phyloP scores from a whole-genome alignment of 2,113 vertebrate species.

The Mustela lutreola region DNA sequence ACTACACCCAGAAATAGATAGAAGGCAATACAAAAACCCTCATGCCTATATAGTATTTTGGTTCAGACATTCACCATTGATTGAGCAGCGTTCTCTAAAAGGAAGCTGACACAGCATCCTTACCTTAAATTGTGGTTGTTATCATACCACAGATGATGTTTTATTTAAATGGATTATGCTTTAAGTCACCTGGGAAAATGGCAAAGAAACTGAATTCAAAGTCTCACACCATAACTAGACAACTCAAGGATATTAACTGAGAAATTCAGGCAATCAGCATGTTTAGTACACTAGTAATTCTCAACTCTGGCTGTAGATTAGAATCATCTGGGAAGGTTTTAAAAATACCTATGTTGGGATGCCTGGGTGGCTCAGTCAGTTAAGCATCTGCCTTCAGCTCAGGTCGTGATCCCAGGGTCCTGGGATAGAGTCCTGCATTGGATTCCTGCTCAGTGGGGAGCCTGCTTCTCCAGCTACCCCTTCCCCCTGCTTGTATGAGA shows the following conservation, averaged over 20 bases:
- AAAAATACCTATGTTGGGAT: neutral
- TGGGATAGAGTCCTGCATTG: no score
- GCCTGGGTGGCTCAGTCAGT: no score
- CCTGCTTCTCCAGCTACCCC: no score
- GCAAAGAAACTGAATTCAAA: slow-evolving; percentile 63
- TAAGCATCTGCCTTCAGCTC: no score
- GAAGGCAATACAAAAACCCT: slow-evolving; percentile 74
- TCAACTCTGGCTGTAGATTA: neutral
- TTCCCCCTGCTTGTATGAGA: no score
- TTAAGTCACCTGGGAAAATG: slow-evolving; percentile 67
- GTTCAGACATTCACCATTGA: slow-evolving; percentile 63
- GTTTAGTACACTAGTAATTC: slow-evolving; percentile 17
- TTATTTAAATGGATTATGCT: slow-evolving; percentile 58
- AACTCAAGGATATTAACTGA: slow-evolving; percentile 54
- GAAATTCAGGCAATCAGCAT: slow-evolving; percentile 23
- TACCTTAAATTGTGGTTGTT: slow-evolving; percentile 53
- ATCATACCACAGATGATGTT: slow-evolving; percentile 27
- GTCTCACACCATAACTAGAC: slow-evolving; percentile 12
- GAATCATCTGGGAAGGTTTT: neutral
- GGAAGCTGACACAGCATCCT: slow-evolving; percentile 40
- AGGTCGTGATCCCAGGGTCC: no score
- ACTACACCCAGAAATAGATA: slow-evolving; percentile 70
- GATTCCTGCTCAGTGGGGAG: no score
- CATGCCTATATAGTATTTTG: slow-evolving; percentile 61
- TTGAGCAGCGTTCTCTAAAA: slow-evolving; percentile 53